A percentile compares a stretch with the other conserved stretches of the same genome.
Conservation (phyloP, 1,140 invertebrate genomes). For the Cardiocondyla obscurior region DNA sequence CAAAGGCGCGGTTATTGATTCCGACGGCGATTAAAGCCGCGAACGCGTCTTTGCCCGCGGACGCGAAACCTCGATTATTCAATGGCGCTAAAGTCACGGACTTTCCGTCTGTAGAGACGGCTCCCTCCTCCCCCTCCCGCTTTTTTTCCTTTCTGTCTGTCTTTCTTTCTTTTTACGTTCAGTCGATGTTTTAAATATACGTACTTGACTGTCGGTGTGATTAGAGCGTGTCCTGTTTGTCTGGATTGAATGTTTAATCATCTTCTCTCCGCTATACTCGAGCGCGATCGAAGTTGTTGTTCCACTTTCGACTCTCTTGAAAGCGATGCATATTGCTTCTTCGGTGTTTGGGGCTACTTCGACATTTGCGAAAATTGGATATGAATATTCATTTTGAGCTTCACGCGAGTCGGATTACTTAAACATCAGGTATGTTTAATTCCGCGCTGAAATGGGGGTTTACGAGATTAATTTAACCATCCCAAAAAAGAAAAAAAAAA, state of each 20-base stretch:
- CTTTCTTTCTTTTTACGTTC: slow-evolving; percentile 5
- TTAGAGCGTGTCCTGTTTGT: slow-evolving; percentile 31
- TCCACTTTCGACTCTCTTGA: slow-evolving; percentile 31
- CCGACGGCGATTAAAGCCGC: slow-evolving; percentile 38
- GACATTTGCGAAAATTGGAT: slow-evolving; percentile 43
- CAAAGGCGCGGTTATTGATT: slow-evolving; percentile 42
- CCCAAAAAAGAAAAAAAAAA: too few species aligned
- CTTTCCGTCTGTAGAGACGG: slow-evolving; percentile 8
- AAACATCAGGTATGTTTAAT: slow-evolving; percentile 41
- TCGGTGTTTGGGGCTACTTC: slow-evolving; percentile 26
- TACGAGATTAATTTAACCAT: slow-evolving; percentile 26
- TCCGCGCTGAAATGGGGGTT: not conserved
- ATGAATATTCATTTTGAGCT: slow-evolving; percentile 46
- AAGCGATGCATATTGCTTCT: slow-evolving; percentile 23
- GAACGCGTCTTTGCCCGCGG: not conserved
- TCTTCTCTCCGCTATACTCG: not conserved
- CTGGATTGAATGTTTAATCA: slow-evolving; percentile 23
- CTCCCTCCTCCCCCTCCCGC: too few species aligned
- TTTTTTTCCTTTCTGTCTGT: too few species aligned
- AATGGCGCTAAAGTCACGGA: slow-evolving; percentile 39
- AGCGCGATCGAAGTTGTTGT: slow-evolving; percentile 35
- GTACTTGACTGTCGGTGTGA: slow-evolving; percentile 14
- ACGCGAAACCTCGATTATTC: slow-evolving; percentile 48
- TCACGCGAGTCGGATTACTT: slow-evolving; percentile 41
- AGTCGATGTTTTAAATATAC: slow-evolving; percentile 48